Evolutionary conservation across 2,113 vertebrate species (phyloP), one percentile per base, ranked within the genome.

Genomic region (Onychostruthus taczanowskii): DNA sequence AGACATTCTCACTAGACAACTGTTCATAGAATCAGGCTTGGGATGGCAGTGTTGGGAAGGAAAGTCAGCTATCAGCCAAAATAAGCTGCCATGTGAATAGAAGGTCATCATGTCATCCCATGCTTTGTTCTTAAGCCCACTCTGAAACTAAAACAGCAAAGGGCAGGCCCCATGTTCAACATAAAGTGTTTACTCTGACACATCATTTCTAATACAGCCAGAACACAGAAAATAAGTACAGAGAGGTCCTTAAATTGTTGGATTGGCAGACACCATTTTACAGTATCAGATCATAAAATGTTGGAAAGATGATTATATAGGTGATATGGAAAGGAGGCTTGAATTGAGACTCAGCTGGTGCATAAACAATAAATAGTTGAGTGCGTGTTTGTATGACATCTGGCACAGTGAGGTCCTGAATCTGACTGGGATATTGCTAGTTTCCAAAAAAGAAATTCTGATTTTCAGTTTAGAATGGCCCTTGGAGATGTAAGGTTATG

Each of bases 311-410:
- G 22, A 37, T 86, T 86, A 16, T n/a, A n/a, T 46, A 20, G 44
- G 30, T 72, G 39, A 31, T 58, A 14, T 21, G n/a, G 44, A 87
- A 79, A 76, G 33, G 43, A 70, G 11, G 33, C 18, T 89, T 69
- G 50, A 59, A 84, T 3, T 77, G 59, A 62, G 31, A n/a, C 47
- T 63, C 23, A 76, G 11, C 33, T 74, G 31, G 27, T 50, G 20
- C 28, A 43, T 55, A 56, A 61, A 27, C 33, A 61, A 11, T 24
- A 44, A 72, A 15, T 26, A 52, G 22, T 21, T 58, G 53, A 80
- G 12, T 69, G 49, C 0, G 0, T 52, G 8, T 64, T 87, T 4
- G 0, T 58, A 9, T 33, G 43, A 33, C 11, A 70, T 26, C 28
- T 58, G 41, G 37, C 31, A 21, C 30, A 83, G 35, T 22, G 46